Evolutionary conservation across 2,113 vertebrate species (phyloP).

Genomic region (Psettodes erumei): DNA sequence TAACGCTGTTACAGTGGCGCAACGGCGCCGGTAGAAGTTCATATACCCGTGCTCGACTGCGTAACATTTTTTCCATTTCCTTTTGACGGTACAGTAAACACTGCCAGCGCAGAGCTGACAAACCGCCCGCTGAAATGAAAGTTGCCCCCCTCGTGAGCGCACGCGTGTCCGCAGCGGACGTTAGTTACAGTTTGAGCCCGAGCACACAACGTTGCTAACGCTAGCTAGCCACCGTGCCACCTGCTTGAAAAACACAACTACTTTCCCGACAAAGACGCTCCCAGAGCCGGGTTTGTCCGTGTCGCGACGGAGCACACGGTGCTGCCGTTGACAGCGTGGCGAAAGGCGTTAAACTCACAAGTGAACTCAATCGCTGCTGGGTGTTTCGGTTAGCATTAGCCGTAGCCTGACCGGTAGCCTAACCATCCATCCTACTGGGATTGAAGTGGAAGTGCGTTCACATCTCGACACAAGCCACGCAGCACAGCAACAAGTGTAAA

Average conservation of each 20-base stretch:
- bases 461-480: conserved; percentile 19
- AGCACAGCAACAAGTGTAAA: conserved; percentile 68
- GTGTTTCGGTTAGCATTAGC: conserved; percentile 67
- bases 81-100: too few species aligned
- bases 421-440: conserved; percentile 35
- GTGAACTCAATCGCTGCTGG: conserved; percentile 5
- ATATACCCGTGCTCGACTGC: not conserved
- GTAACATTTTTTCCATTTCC: not conserved
- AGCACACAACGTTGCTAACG: conserved; percentile 38
- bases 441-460: conserved; percentile 47
- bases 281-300: not conserved
- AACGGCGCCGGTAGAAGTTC: conserved; percentile 13
- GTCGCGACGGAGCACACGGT: not conserved
- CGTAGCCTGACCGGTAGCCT: conserved; percentile 35
- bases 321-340: not conserved
- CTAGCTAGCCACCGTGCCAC: conserved; percentile 54
- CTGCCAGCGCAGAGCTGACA: not conserved
- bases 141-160: not conserved
- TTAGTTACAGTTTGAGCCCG: conserved; percentile 27
- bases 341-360: not conserved
- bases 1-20: not conserved
- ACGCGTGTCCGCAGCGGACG: not conserved
- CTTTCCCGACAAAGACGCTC: not conserved
- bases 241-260: too few species aligned
- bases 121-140: conserved; percentile 17